Percentiles rank a stretch among this genome's conserved stretches.
Conservation (phyloP, 2,888 invertebrate genomes). For the Eueremaeus valkanovi region DNA sequence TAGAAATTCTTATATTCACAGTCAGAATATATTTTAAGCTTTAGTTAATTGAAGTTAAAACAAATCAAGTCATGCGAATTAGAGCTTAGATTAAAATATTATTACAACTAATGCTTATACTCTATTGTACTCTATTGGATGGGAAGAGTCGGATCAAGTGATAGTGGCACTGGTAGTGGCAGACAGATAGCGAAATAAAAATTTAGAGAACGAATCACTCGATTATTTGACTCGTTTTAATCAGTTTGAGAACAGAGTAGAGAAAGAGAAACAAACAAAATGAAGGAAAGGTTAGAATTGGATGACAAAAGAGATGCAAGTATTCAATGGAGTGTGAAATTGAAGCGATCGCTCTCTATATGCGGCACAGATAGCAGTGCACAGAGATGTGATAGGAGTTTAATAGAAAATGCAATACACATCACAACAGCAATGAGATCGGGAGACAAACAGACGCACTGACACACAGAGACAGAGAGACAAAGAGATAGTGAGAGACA, state of each 20-base stretch:
- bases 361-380: not conserved
- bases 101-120: too few relatives aligned
- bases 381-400: not conserved
- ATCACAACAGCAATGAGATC: not conserved
- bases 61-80: too few relatives aligned
- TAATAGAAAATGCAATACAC: slow-evolving; percentile 10
- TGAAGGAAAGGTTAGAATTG: slow-evolving; percentile 6
- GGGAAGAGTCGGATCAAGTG: too few relatives aligned
- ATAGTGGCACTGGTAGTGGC: too few relatives aligned
- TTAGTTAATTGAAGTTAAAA: too few relatives aligned
- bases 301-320: slow-evolving; percentile 26
- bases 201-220: slow-evolving; percentile 3
- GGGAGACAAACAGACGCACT: not conserved
- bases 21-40: too few relatives aligned
- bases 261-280: slow-evolving; percentile 10
- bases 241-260: not conserved
- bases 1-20: too few relatives aligned
- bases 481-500: not conserved
- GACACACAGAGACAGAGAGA: not conserved
- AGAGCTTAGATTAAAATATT: too few relatives aligned
- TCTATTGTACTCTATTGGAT: too few relatives aligned
- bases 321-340: slow-evolving; percentile 20
- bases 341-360: slow-evolving; percentile 24
- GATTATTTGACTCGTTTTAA: not conserved
- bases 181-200: slow-evolving; percentile 7